phyloP scores from a whole-genome alignment of 2,888 invertebrate species.

The Cosmopolites sordidus region DNA sequence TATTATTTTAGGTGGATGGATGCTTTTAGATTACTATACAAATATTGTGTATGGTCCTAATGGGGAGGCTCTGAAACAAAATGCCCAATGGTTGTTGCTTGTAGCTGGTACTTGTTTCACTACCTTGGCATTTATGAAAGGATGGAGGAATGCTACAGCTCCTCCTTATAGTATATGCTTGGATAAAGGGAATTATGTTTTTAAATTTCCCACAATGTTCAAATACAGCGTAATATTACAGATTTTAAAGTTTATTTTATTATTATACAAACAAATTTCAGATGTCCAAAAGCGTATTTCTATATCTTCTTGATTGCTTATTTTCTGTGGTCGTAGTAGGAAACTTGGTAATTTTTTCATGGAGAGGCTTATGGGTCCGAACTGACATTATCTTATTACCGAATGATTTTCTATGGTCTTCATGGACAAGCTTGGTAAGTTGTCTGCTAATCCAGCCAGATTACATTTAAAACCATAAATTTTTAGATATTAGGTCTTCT shows the following conservation, averaged over 20 bases:
- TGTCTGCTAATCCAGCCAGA: too few relatives aligned
- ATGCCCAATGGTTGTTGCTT: slow-evolving; percentile 12
- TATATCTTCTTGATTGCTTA: slow-evolving; percentile 14
- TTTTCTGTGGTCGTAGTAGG: slow-evolving; percentile 23
- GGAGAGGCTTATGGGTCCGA: slow-evolving; percentile 22
- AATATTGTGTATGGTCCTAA: slow-evolving; percentile 6
- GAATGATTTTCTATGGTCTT: slow-evolving; percentile 12
- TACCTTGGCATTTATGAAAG: slow-evolving; percentile 13
- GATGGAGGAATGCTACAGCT: slow-evolving; percentile 22
- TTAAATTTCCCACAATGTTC: slow-evolving; percentile 26
- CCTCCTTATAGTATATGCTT: slow-evolving; percentile 24
- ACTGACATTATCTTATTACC: slow-evolving; percentile 20
- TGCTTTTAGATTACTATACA: slow-evolving; percentile 14
- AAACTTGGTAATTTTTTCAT: slow-evolving; percentile 21
- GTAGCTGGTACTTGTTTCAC: slow-evolving; percentile 8
- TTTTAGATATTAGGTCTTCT: slow-evolving; percentile 22
- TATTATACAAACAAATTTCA: background rate
- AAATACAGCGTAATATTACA: slow-evolving; percentile 12
- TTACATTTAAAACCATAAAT: too few relatives aligned
- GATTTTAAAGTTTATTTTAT: background rate
- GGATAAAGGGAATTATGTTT: slow-evolving; percentile 25
- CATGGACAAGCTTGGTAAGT: slow-evolving; percentile 23
- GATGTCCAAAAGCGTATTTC: background rate
- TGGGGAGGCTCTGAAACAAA: slow-evolving; percentile 9
- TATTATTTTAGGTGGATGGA: slow-evolving; percentile 23